Evolutionary conservation across 2,113 vertebrate species (phyloP).

Genomic region (Pluvialis apricaria): DNA sequence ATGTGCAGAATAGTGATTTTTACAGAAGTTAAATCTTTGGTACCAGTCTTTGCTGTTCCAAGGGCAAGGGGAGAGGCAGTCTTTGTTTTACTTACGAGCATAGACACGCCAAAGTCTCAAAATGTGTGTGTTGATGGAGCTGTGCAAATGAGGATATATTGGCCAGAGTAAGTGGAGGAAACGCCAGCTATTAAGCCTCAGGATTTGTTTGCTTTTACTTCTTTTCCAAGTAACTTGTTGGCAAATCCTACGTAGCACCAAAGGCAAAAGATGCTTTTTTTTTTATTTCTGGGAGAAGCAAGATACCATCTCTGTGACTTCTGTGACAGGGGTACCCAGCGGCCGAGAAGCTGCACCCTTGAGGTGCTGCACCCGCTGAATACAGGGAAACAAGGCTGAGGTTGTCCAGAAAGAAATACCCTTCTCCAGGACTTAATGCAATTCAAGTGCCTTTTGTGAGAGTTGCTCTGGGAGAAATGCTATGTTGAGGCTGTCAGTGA

Average conservation of each 20-base stretch:
- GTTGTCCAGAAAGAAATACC: not conserved
- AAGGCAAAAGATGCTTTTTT: not conserved
- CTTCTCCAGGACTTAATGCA: not conserved
- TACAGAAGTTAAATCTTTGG: not conserved
- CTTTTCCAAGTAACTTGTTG: not conserved
- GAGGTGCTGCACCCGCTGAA: not conserved
- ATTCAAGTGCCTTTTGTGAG: not conserved
- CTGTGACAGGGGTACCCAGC: not conserved
- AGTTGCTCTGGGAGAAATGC: not conserved
- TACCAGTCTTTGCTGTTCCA: not conserved
- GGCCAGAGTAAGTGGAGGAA: not conserved
- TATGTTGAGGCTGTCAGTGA: not conserved
- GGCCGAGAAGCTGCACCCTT: not conserved
- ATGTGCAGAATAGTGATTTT: not conserved
- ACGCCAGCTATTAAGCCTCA: not conserved
- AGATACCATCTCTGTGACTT: not conserved
- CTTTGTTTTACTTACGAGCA: not conserved
- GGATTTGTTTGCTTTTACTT: not conserved
- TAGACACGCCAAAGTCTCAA: not conserved
- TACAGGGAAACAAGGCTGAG: rapidly evolving
- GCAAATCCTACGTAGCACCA: not conserved
- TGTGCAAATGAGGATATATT: not conserved
- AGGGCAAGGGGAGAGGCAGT: not conserved
- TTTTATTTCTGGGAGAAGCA: not conserved
- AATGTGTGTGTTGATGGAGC: not conserved